phyloP scores from a whole-genome alignment of 2,888 invertebrate species.

The Metalampra italica region DNA sequence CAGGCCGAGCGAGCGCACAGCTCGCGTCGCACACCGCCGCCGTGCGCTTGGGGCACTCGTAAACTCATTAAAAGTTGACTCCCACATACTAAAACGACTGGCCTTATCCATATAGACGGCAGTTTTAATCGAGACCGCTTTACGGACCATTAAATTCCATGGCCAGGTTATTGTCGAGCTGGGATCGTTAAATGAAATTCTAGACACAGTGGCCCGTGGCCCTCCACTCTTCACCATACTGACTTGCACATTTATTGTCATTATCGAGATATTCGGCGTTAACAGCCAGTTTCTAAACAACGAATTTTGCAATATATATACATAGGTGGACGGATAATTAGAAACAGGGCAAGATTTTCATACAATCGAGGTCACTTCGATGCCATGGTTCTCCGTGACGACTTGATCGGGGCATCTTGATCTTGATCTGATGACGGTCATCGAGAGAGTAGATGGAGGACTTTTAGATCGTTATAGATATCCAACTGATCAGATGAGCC shows the following conservation, averaged over 20 bases:
- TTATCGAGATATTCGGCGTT: background rate
- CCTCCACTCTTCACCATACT: slow-evolving; percentile 10
- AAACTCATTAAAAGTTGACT: slow-evolving; percentile 74
- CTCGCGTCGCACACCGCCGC: slow-evolving; percentile 21
- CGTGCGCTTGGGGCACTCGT: slow-evolving; percentile 41
- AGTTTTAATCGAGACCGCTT: slow-evolving; percentile 72
- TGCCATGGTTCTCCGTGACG: no score
- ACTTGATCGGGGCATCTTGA: no score
- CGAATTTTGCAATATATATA: slow-evolving; percentile 2
- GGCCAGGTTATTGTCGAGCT: slow-evolving; percentile 64
- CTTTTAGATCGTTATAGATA: no score
- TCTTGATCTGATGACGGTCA: no score
- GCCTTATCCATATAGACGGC: slow-evolving; percentile 63
- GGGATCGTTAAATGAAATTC: slow-evolving; percentile 68
- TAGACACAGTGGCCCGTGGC: slow-evolving; percentile 41
- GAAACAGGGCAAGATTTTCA: no score
- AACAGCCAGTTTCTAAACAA: background rate
- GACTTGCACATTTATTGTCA: slow-evolving; percentile 9
- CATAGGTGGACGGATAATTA: no score
- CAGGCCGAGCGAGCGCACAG: slow-evolving; percentile 29
- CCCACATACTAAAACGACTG: slow-evolving; percentile 60
- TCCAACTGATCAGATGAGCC: no score
- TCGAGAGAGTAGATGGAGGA: no score
- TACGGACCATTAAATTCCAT: slow-evolving; percentile 67
- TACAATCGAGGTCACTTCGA: no score